phyloP scores from a whole-genome alignment of 2,797 vertebrate species.

The Pelochelys cantorii region DNA sequence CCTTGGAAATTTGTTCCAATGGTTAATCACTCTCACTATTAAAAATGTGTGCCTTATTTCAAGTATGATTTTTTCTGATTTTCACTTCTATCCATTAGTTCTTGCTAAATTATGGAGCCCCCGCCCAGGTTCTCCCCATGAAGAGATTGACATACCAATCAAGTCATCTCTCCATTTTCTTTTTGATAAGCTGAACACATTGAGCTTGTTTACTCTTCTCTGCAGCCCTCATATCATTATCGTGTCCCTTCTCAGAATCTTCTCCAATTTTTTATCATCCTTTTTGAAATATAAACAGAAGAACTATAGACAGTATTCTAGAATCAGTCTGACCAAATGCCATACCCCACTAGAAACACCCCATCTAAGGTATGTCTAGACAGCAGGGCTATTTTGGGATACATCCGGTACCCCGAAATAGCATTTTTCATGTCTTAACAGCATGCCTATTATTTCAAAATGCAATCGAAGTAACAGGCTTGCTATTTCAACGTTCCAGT shows the following conservation, averaged over 20 bases:
- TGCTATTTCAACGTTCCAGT: too few relatives aligned
- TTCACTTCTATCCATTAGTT: not conserved
- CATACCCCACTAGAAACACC: not conserved
- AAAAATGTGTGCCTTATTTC: not conserved
- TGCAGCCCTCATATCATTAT: not conserved
- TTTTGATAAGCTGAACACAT: not conserved
- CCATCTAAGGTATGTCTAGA: not conserved
- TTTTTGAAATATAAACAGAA: not conserved
- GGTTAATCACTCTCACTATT: not conserved
- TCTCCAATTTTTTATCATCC: not conserved
- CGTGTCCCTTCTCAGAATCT: not conserved
- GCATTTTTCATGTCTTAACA: too few relatives aligned
- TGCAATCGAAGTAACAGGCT: too few relatives aligned
- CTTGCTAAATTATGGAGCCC: not conserved
- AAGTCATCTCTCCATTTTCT: not conserved
- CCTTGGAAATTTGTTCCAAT: not conserved
- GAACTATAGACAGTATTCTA: not conserved
- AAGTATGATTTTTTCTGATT: not conserved
- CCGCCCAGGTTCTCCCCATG: not conserved
- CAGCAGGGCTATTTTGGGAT: too few relatives aligned
- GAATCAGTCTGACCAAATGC: not conserved
- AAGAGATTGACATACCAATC: not conserved
- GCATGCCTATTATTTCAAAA: too few relatives aligned
- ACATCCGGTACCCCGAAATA: too few relatives aligned
- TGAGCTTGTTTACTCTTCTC: not conserved